Conservation (phyloP, 2,888 invertebrate species). For the Atethmia centrago region DNA sequence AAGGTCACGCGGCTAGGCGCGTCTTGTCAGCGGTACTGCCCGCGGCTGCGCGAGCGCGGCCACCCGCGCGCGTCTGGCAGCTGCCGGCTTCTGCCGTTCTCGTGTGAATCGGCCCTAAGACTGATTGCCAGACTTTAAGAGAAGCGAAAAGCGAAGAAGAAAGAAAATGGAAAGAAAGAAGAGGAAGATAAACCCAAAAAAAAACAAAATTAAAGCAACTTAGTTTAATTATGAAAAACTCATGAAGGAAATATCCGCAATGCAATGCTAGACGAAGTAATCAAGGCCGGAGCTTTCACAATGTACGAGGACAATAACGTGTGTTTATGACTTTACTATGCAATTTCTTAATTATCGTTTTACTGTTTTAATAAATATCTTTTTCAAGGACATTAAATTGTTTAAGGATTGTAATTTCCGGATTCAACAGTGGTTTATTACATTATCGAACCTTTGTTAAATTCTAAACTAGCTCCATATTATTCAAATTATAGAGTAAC, state of each 20-base stretch:
- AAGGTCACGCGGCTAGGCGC: too few relatives aligned
- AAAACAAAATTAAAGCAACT: not conserved
- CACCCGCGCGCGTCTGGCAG: too few relatives aligned
- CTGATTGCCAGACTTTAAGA: too few relatives aligned
- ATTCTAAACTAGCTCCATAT: not conserved
- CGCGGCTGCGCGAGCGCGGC: too few relatives aligned
- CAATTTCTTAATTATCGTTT: not conserved
- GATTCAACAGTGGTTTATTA: not conserved
- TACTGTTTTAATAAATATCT: not conserved
- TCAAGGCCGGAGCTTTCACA: too few relatives aligned
- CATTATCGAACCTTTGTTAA: not conserved
- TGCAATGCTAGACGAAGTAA: not conserved
- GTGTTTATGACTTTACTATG: not conserved
- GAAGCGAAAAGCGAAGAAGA: too few relatives aligned
- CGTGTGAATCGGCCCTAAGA: too few relatives aligned
- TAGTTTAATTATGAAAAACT: not conserved
- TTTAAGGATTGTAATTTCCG: not conserved
- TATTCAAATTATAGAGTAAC: not conserved
- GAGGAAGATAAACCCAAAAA: not conserved
- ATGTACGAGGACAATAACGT: not conserved
- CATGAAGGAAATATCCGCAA: not conserved
- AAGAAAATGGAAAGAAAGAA: too few relatives aligned
- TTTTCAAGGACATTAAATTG: not conserved
- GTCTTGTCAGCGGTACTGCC: too few relatives aligned
- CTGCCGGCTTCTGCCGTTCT: too few relatives aligned